A percentile compares a stretch with the other conserved stretches of the same genome.
phyloP scores from a whole-genome alignment of 92 coral and sea anemone genomes.

The Umimayanthus kanabou region DNA sequence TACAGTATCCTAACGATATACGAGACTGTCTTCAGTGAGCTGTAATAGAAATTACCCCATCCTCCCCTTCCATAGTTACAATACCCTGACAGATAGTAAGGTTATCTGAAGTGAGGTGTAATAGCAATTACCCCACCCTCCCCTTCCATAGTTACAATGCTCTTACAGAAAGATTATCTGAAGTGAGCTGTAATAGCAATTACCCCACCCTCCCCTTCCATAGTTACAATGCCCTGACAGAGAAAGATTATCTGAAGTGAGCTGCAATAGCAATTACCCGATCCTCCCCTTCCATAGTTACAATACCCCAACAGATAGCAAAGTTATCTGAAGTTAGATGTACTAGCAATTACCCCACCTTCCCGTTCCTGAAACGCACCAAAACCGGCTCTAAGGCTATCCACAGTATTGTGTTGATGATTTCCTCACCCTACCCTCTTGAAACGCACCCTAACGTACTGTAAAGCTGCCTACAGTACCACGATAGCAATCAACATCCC shows the following conservation, averaged over 20 bases:
- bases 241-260: not conserved
- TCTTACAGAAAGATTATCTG: too few species aligned
- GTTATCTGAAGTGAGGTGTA: conserved; percentile 30
- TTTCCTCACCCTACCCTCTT: not conserved
- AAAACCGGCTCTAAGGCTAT: conserved; percentile 68
- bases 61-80: not conserved
- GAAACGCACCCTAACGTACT: not conserved
- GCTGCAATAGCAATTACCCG: conserved; percentile 58
- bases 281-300: not conserved
- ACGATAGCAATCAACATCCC: not conserved
- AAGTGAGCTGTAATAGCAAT: too few species aligned
- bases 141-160: too few species aligned
- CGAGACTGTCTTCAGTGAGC: too few species aligned
- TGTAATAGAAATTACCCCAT: not conserved
- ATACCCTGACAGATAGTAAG: not conserved
- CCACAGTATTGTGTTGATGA: conserved; percentile 54
- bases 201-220: not conserved
- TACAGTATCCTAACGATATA: too few species aligned
- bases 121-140: conserved; percentile 44
- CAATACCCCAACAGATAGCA: not conserved
- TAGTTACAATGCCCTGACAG: not conserved
- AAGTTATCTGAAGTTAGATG: conserved; percentile 18
- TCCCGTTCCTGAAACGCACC: conserved; percentile 48
- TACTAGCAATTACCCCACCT: conserved; percentile 47
- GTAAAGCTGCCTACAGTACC: not conserved